Conservation (phyloP, 1,140 invertebrate species). For the Tachypleus tridentatus region DNA sequence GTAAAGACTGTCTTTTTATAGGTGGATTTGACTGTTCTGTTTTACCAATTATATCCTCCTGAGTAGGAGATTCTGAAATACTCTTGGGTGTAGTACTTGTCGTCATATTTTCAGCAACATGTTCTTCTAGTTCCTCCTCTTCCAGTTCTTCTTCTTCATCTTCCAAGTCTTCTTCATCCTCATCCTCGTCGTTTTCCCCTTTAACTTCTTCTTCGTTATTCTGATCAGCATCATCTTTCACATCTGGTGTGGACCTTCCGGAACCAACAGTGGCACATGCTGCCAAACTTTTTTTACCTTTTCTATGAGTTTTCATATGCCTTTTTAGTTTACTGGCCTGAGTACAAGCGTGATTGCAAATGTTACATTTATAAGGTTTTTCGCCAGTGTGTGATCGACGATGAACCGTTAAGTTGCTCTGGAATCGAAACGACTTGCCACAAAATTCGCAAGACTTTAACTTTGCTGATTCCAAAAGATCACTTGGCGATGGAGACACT, state of each 20-base stretch:
- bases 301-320: constrained; percentile 61
- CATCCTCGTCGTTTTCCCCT: constrained; percentile 51
- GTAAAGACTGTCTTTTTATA: constrained; percentile 53
- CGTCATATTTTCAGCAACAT: constrained; percentile 31
- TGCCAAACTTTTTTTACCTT: constrained; percentile 26
- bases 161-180: constrained; percentile 38
- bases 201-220: constrained; percentile 29
- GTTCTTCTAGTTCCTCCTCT: constrained; percentile 36
- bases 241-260: constrained; percentile 34
- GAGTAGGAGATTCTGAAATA: constrained; percentile 23
- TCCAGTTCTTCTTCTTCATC: constrained; percentile 31
- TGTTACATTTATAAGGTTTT: constrained; percentile 49
- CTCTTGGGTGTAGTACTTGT: constrained; percentile 43
- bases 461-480: constrained; percentile 16
- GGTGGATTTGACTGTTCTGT: constrained; percentile 12
- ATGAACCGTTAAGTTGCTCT: constrained; percentile 86
- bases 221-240: constrained; percentile 23
- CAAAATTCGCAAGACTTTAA: constrained; percentile 54
- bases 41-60: not conserved
- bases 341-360: constrained; percentile 43
- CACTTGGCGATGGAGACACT: constrained; percentile 7
- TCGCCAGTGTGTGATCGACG: constrained; percentile 58
- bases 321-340: constrained; percentile 64
- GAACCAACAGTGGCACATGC: constrained; percentile 23
- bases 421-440: constrained; percentile 84